phyloP scores from a whole-genome alignment of 2,888 invertebrate genomes.

The Geophilus truncorum region DNA sequence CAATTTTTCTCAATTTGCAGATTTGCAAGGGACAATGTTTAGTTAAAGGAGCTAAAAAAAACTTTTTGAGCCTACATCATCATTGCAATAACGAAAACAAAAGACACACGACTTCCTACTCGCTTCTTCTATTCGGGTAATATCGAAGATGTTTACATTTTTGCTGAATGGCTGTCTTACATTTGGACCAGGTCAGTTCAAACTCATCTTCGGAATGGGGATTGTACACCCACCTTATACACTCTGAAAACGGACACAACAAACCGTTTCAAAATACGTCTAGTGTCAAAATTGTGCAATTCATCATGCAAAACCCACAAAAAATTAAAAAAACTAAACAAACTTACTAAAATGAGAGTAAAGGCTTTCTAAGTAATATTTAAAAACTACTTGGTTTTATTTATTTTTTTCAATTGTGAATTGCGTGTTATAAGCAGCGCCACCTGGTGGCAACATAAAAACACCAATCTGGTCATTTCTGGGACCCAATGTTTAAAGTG shows the following conservation, averaged over 20 bases:
- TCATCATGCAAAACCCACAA: neutral
- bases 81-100: neutral
- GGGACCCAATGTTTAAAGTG: no score
- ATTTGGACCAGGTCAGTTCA: conserved; percentile 33
- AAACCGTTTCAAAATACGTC: neutral
- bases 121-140: conserved; percentile 28
- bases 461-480: no score
- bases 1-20: no score
- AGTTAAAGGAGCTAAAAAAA: neutral
- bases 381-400: neutral
- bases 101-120: neutral
- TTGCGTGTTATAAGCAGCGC: no score
- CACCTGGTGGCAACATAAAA: no score
- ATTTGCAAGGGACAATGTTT: no score
- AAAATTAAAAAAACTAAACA: neutral
- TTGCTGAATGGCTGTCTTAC: conserved; percentile 33
- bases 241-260: conserved; percentile 32
- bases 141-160: conserved; percentile 34
- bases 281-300: neutral
- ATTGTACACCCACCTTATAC: conserved; percentile 31
- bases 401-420: no score
- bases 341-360: neutral
- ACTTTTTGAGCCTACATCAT: neutral
- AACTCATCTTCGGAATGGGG: conserved; percentile 29
- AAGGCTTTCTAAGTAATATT: no score